Percentiles rank a stretch among this genome's conserved stretches.
phyloP scores from a whole-genome alignment of 2,113 vertebrate genomes.

The Seriola dumerili region DNA sequence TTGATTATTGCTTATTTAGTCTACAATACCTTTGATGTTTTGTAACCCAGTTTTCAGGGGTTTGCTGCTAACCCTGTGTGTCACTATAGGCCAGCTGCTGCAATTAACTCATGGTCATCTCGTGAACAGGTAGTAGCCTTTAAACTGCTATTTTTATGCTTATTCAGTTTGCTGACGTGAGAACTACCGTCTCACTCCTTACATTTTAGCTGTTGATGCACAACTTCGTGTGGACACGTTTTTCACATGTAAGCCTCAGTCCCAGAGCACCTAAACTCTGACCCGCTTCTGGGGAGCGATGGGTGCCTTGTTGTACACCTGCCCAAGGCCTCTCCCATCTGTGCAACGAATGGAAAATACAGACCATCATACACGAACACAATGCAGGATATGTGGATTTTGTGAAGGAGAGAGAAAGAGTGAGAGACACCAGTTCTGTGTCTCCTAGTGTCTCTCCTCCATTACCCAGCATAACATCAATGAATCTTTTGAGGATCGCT shows the following conservation, averaged over 20 bases:
- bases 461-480: constrained; percentile 74
- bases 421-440: constrained; percentile 46
- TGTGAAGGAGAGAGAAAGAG: constrained; percentile 8
- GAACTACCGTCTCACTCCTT: not conserved
- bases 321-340: constrained; percentile 6
- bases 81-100: not conserved
- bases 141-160: not conserved
- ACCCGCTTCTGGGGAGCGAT: not conserved
- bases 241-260: not conserved
- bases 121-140: not conserved
- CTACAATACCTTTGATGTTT: not conserved
- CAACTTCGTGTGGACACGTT: not conserved
- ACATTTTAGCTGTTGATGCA: not conserved
- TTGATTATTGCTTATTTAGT: no score
- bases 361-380: constrained; percentile 1
- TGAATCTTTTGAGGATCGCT: constrained; percentile 74
- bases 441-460: constrained; percentile 42
- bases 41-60: not conserved
- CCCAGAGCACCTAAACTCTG: not conserved
- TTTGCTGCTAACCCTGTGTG: not conserved
- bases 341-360: constrained; percentile 20
- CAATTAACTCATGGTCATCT: not conserved
- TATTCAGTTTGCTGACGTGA: not conserved
- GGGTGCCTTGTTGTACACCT: constrained; percentile 14
- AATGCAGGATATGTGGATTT: constrained; percentile 19